Evolutionary conservation across 2,113 vertebrate species (phyloP).

Genomic region (Connochaetes taurinus): DNA sequence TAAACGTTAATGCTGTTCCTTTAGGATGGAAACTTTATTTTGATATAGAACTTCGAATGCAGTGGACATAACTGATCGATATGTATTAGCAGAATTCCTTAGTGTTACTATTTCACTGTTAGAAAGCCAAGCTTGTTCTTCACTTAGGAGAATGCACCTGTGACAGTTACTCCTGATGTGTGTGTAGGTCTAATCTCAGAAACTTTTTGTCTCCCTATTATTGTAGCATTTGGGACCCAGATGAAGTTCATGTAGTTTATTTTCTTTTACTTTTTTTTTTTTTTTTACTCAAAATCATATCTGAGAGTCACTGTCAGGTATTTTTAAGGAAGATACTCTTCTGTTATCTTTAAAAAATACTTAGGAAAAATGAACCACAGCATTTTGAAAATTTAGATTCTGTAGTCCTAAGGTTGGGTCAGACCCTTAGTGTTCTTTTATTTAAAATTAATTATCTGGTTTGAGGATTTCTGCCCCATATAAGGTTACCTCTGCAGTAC

Average conservation of each 20-base stretch:
- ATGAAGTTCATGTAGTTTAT: not conserved
- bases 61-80: not conserved
- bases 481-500: not conserved
- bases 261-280: not conserved
- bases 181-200: constrained; percentile 16
- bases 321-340: constrained; percentile 9
- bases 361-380: not conserved
- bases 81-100: not conserved
- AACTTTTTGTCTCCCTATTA: not conserved
- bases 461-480: not conserved
- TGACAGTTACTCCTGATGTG: not conserved
- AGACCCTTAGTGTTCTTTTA: not conserved
- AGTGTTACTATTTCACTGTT: not conserved
- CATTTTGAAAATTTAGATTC: constrained; percentile 19
- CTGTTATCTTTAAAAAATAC: constrained; percentile 18
- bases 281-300: not conserved
- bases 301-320: not conserved
- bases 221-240: not conserved
- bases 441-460: constrained; percentile 3
- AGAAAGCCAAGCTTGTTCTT: not conserved
- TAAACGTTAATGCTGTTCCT: not conserved
- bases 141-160: not conserved
- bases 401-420: not conserved
- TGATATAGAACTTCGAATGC: not conserved
- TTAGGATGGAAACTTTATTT: constrained; percentile 18